Base-by-base conservation (phyloP, 2,888 invertebrate species). In the Orthosia gracilis region DNA sequence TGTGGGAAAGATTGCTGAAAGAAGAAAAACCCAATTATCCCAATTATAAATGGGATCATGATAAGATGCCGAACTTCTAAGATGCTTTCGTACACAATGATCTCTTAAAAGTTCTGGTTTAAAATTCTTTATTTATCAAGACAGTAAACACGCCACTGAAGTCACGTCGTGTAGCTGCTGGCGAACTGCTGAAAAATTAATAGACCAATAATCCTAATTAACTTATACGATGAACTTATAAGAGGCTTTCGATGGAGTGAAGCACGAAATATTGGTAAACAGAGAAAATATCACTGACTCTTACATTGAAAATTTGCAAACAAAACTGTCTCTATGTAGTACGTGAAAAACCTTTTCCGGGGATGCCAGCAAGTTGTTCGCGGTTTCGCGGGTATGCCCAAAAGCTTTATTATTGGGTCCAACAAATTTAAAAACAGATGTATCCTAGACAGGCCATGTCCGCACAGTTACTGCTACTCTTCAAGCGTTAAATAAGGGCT, bases 391-490 rank as follows among this genome's bases (percentile, higher is more conserved):
- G 40, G n/a, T 49, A 49, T 61, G 13, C 47, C 13, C 12, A n/a
- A 49, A 63, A 63, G 73, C 13, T 13, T n/a, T 55, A 49, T 62
- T 49, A 31, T 72, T 49, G 54, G 7, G 1, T 54, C 54, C 7
- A 54, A 31, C 62, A 40, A 40, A 9, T 40, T 9, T 1, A 40
- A 31, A 62, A 13, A 17, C 31, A 21, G 17, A 7, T 49, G 17
- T 50, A 58, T 40, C 9, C 9, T 45, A 7, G 13, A 17, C n/a
- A 17, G 12, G 12, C 11, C n/a, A 15, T 52, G 18, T 7, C 3
- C 9, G 1, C 21, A 18, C n/a, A 18, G 12, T 45, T 45, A 65
- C 52, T n/a, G 11, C 13, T 45, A 5, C 11, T 58, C 15, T 50
- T 26, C 21, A 26, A n/a, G 23, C 23, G 47, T 18, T 12, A 40